Evolutionary conservation across 2,888 invertebrate genomes (phyloP), one percentile per base, ranked within the genome.

Genomic region (Elegia similella): DNA sequence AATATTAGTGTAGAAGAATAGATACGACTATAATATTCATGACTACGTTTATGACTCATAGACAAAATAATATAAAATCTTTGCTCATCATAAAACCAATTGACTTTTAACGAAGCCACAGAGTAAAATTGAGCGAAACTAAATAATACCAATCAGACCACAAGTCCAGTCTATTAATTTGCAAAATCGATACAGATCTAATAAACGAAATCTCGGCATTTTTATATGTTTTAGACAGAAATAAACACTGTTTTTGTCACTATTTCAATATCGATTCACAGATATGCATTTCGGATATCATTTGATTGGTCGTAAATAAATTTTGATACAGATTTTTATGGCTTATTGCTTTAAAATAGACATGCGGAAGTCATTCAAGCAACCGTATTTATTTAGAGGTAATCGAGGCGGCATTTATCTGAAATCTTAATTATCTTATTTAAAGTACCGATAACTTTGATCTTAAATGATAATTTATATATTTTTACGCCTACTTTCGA

Each of bases 341-440:
- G n/a, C 52, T 55, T 10, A 29, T 29, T n/a, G 44, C 38, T 32
- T 52, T 13, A 47, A 30, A 47, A 52, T 38, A 42, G 42, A 17
- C 29, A 23, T 46, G 38, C 52, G 56, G 46, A 52, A 59, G 58
- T 50, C 57, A 53, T 53, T 46, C 5, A 44, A 47, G 23, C 6
- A 46, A 34, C 34, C 16, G 13, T 50, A 50, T 50, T 32, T 32
- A 16, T 34, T 50, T 34, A 50, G 17, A 50, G 16, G 46, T 34
- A 29, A 30, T 50, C 34, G 16, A 38, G 34, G 46, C 16, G 13
- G 13, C 30, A 30, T 47, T 13, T 6, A 17, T 34, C 50, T 50
- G 34, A 50, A 50, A 50, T 50, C 50, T 50, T 17, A 50, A 38
- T 50, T 34, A 50, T 16, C 17, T n/a, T 34, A 34, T 50, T 34